Evolutionary conservation across 2,888 invertebrate genomes (phyloP).

Genomic region (Amiota mariae): DNA sequence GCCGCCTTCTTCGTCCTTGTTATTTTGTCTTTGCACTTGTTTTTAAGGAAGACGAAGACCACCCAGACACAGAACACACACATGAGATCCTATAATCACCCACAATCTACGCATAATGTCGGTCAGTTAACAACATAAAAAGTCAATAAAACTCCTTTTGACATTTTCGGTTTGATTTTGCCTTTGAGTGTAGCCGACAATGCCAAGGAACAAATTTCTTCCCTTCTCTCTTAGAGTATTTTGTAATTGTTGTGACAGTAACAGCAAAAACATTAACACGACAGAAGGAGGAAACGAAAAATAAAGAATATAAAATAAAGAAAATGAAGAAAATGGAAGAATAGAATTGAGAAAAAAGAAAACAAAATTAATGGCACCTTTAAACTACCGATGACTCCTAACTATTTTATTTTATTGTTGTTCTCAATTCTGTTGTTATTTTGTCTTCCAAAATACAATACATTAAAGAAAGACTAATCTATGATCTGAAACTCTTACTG

Average conservation of each 20-base stretch:
- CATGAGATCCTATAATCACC: constrained; percentile 55
- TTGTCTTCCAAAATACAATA: constrained; percentile 36
- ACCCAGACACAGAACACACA: constrained; percentile 50
- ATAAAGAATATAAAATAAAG: not conserved
- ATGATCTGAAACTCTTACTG: too few relatives aligned
- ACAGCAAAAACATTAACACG: constrained; percentile 43
- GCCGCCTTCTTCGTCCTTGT: constrained; percentile 13
- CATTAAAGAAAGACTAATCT: too few relatives aligned
- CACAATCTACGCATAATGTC: constrained; percentile 67
- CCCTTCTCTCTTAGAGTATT: not conserved
- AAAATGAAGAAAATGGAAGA: not conserved
- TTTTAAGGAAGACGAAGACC: constrained; percentile 42
- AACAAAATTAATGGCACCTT: constrained; percentile 56
- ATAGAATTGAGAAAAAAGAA: constrained; percentile 41
- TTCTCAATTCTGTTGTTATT: constrained; percentile 7
- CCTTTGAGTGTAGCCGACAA: constrained; percentile 21
- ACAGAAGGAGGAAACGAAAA: not conserved
- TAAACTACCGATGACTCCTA: constrained; percentile 27
- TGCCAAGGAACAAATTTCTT: not conserved
- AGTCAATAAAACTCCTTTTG: constrained; percentile 63
- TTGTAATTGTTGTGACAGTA: constrained; percentile 62
- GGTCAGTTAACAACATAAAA: constrained; percentile 67
- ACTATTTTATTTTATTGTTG: constrained; percentile 15
- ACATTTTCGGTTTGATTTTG: constrained; percentile 48
- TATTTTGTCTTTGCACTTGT: constrained; percentile 40